Conservation (phyloP, 2,888 invertebrate species). For the Melinaea marsaeus region DNA sequence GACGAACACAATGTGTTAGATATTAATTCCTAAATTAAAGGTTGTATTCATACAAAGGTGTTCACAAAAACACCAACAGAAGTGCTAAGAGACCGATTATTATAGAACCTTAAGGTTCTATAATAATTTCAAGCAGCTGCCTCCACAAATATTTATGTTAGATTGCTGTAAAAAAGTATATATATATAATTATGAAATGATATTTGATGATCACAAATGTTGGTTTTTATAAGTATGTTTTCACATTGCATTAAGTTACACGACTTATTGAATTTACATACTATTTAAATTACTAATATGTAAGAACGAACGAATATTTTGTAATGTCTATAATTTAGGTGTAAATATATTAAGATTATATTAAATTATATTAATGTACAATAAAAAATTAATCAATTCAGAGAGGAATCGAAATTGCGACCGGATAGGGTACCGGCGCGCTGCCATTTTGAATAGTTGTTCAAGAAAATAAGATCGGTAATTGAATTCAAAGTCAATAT, state of each 20-base stretch:
- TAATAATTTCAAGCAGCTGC: slow-evolving; percentile 71
- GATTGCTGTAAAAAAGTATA: slow-evolving; percentile 17
- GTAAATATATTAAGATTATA: too few species aligned
- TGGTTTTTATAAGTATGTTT: background rate
- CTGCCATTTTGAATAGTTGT: too few species aligned
- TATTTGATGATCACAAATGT: slow-evolving; percentile 2
- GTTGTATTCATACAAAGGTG: slow-evolving; percentile 64
- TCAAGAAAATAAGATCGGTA: too few species aligned
- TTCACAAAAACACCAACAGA: slow-evolving; percentile 70
- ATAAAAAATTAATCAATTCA: too few species aligned
- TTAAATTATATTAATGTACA: too few species aligned
- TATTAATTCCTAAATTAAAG: slow-evolving; percentile 76
- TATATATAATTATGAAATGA: slow-evolving; percentile 11
- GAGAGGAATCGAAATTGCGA: too few species aligned
- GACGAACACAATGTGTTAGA: slow-evolving; percentile 76
- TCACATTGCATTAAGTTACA: background rate
- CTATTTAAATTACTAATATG: too few species aligned
- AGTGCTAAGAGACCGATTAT: slow-evolving; percentile 73
- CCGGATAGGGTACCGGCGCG: too few species aligned
- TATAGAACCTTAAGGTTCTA: slow-evolving; percentile 56
- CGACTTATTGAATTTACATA: too few species aligned
- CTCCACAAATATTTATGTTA: slow-evolving; percentile 70
- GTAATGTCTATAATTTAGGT: too few species aligned
- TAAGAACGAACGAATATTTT: too few species aligned
- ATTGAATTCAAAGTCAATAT: too few species aligned